Base-by-base conservation (phyloP, 1,140 invertebrate genomes). In the Drosophila eugracilis region DNA sequence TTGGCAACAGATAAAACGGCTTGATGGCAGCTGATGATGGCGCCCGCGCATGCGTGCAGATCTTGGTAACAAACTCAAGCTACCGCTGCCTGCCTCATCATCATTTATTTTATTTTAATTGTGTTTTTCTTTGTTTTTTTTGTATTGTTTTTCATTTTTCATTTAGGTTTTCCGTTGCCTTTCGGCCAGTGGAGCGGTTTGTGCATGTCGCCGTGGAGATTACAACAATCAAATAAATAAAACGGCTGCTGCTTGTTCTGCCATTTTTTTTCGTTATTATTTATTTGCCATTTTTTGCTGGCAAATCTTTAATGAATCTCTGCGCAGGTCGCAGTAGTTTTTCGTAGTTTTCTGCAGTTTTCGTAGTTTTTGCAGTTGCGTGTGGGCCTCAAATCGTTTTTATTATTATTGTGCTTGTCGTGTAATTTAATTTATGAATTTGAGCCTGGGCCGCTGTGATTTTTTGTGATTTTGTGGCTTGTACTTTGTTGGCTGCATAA, bases 341-440 rank as follows among this genome's bases (percentile, higher is more conserved):
- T 36, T 52, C 24, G 44, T 47, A 17, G 24, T 36, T 28, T 6
- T 52, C n/a, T 34, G 14, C 3, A 36, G 34, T 36, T 36, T 39
- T 41, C 19, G 57, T 45, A 22, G 37, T 22, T 65, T 65, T 48
- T 66, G 26, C 55, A 26, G 59, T 72, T 84, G 81, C 83, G 81
- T 86, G 81, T 86, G 81, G 81, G 81, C 81, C 78, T 65, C 83
- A 86, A 86, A 86, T 86, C 83, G 83, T 83, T 88, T 88, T 86
- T 86, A 86, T 86, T 86, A 88, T 86, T 86, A 86, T 86, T 86
- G 81, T 83, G 83, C 83, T 78, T 86, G 83, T 86, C 83, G 83
- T 88, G 83, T 86, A 86, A 86, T 86, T 86, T 86, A 89, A 86
- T 86, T 86, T 86, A 86, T 86, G 83, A 86, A 86, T 88, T 85